Conservation (phyloP, 1,140 invertebrate species). For the Coelopa frigida region DNA sequence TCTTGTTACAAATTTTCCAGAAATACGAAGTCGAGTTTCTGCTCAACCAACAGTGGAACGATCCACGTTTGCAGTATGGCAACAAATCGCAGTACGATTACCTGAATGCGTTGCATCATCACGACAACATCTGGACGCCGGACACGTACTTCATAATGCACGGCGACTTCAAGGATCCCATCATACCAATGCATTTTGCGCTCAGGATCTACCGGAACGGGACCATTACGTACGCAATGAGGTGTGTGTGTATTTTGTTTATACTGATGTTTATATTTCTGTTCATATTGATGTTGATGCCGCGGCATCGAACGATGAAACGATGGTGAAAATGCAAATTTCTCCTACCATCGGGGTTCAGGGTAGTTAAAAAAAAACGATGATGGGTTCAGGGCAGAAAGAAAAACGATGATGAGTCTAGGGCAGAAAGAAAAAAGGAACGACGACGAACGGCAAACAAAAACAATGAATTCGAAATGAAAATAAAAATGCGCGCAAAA, state of each 20-base stretch:
- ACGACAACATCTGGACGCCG: constrained; percentile 83
- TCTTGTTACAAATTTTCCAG: constrained; percentile 47
- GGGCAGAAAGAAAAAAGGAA: no score
- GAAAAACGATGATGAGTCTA: no score
- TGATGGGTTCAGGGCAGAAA: no score
- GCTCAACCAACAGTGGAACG: constrained; percentile 84
- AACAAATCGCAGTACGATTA: constrained; percentile 78
- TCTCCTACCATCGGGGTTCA: background rate
- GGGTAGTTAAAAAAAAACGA: no score
- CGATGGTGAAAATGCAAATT: constrained; percentile 8
- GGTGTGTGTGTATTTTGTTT: constrained; percentile 49
- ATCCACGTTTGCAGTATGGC: constrained; percentile 75
- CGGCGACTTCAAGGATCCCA: constrained; percentile 85
- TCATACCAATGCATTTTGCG: constrained; percentile 84
- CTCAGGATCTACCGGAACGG: constrained; percentile 84
- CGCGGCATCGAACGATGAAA: background rate
- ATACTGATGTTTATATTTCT: background rate
- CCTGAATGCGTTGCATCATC: constrained; percentile 84
- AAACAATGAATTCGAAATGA: no score
- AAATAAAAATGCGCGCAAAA: no score
- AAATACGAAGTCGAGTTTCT: constrained; percentile 94
- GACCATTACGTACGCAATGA: constrained; percentile 86
- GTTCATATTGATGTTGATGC: background rate
- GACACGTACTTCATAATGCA: constrained; percentile 95
- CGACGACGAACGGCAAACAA: no score